Evolutionary conservation across 2,797 vertebrate genomes (phyloP).

Genomic region (Peromyscus attwateri): DNA sequence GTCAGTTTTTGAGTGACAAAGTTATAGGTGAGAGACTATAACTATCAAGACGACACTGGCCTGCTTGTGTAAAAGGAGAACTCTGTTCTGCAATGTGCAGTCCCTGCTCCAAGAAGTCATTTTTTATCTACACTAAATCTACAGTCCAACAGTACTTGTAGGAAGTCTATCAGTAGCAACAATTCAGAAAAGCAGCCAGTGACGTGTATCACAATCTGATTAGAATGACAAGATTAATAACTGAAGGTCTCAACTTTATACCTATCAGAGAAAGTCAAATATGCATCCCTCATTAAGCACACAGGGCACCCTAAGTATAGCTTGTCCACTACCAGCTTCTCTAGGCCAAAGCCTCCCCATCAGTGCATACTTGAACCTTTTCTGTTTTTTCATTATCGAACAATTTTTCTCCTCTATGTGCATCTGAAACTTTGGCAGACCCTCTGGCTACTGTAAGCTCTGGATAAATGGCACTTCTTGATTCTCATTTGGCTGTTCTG

Average conservation of each 20-base stretch:
- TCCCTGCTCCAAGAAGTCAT: neutral
- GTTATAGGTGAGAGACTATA: neutral
- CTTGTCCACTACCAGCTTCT: neutral
- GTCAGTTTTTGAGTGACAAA: neutral
- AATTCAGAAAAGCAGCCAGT: neutral
- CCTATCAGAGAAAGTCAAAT: neutral
- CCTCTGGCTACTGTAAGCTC: neutral
- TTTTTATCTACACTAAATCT: neutral
- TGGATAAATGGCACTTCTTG: neutral
- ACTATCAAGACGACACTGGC: neutral
- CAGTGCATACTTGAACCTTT: neutral
- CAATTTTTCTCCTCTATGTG: neutral
- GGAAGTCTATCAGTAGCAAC: neutral
- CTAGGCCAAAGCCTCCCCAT: neutral
- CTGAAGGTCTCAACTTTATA: neutral
- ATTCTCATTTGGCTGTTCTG: neutral
- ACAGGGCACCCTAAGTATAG: neutral
- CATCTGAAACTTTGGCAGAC: neutral
- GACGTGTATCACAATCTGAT: neutral
- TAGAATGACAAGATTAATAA: neutral
- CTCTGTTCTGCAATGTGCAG: neutral
- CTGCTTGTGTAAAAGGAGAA: conserved; percentile 13
- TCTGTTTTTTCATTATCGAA: neutral
- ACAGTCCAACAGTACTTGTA: neutral
- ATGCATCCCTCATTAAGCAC: neutral